These are phyloP conservation scores for Pachypeltis micranthus DNA, from an alignment of 1,140 invertebrate genomes.

Conservation along the genomic window DNA sequence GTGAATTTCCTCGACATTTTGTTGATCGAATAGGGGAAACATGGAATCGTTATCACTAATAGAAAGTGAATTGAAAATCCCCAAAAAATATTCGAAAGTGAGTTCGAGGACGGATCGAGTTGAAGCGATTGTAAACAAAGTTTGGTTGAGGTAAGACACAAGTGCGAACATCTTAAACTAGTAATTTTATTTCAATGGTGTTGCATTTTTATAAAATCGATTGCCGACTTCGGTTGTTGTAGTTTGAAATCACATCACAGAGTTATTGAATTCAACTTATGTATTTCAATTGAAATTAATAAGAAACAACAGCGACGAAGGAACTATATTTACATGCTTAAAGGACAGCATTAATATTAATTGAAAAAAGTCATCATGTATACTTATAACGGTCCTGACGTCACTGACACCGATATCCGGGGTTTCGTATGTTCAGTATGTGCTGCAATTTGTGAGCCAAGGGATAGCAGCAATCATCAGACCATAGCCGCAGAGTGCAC, in stretches of 20 bases:
- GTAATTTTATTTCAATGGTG: neutral
- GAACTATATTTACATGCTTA: too few species aligned
- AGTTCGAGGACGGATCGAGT: conserved; percentile 42
- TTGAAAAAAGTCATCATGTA: too few species aligned
- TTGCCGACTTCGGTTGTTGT: neutral
- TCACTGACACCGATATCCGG: too few species aligned
- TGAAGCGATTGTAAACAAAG: conserved; percentile 48
- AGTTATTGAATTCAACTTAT: neutral
- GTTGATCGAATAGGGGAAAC: too few species aligned
- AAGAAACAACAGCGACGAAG: neutral
- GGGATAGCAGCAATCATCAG: too few species aligned
- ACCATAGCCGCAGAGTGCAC: too few species aligned
- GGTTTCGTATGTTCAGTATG: too few species aligned
- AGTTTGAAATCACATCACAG: neutral
- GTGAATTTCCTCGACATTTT: too few species aligned
- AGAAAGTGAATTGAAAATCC: conserved; percentile 35
- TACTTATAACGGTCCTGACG: too few species aligned
- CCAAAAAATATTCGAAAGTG: conserved; percentile 46
- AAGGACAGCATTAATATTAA: too few species aligned
- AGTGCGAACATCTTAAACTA: conserved; percentile 2
- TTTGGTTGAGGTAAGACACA: conserved; percentile 46
- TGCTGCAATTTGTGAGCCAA: too few species aligned
- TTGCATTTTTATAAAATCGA: neutral
- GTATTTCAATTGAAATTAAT: neutral
- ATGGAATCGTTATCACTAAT: too few species aligned